Evolutionary conservation across 2,888 invertebrate genomes (phyloP), one percentile per base, ranked within the genome.

Genomic region (Cistogaster globosa): DNA sequence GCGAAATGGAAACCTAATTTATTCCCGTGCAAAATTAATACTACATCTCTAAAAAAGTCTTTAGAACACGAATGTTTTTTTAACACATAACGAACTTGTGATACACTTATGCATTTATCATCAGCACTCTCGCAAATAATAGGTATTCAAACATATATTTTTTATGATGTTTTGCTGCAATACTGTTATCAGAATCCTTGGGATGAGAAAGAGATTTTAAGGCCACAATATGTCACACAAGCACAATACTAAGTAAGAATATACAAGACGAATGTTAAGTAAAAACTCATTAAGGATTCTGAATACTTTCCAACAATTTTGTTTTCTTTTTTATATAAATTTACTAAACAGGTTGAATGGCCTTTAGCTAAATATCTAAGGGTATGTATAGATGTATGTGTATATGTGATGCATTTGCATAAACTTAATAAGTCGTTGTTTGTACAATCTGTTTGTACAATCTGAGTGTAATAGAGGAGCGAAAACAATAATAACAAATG

Each of bases 331-430:
- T 42, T 12, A 12, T 42, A 42, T 2, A 42, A 42, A 7, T 2
- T 12, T 42, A 68, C 68, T 55, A 84, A 80, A 68, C 80, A 77
- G 84, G 84, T 84, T 84, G 84, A 84, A 84, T 77, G 84, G 81
- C 84, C 84, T 84, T 53, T 72, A 68, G 65, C 76, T 42, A 42
- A 48, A 80, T 74, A 65, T 71, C 32, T 58, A 32, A 80, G 9
- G 8, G 58, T 67, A 60, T 45, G 6, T 16, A 63, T 51, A 7
- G n/a, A 3, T 32, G 42, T 38, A 48, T 69, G 26, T 26, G 26
- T 26, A 26, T 26, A 1, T 26, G n/a, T 62, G 45, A 20, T 55
- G n/a, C 62, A 75, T 42, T 42, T 67, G 55, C 74, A 67, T 42
- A 75, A 75, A 55, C 68, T 75, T 74, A 74, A 81, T 75, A 75